These are phyloP conservation scores for Junonia oenone DNA, from an alignment of 2,888 invertebrate genomes.

Conservation along the genomic window DNA sequence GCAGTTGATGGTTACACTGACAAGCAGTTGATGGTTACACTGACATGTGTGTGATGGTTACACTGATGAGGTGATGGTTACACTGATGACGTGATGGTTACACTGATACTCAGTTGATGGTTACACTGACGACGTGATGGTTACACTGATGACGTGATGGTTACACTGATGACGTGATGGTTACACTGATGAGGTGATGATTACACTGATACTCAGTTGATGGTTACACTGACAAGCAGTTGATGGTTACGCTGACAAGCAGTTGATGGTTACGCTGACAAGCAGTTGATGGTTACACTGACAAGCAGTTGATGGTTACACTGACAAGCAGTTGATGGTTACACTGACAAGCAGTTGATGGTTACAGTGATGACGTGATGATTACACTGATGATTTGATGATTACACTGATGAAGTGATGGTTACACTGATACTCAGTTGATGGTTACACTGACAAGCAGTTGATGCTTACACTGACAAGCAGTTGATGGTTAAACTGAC, in stretches of 20 bases:
- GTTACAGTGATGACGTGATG: neutral
- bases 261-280: neutral
- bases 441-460: neutral
- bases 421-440: neutral
- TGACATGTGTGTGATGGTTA: neutral
- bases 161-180: conserved; percentile 14
- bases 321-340: neutral
- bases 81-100: neutral
- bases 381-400: neutral
- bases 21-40: neutral
- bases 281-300: neutral
- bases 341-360: neutral
- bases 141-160: conserved; percentile 16
- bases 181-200: conserved; percentile 2
- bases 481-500: neutral
- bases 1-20: neutral
- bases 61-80: neutral
- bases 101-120: neutral
- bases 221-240: conserved; percentile 12
- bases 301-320: conserved; percentile 8
- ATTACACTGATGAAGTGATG: neutral
- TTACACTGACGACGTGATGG: conserved; percentile 10
- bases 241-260: neutral
- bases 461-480: neutral
- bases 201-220: neutral